Conservation (phyloP, 1,140 invertebrate genomes). For the Leucophenga varia region DNA sequence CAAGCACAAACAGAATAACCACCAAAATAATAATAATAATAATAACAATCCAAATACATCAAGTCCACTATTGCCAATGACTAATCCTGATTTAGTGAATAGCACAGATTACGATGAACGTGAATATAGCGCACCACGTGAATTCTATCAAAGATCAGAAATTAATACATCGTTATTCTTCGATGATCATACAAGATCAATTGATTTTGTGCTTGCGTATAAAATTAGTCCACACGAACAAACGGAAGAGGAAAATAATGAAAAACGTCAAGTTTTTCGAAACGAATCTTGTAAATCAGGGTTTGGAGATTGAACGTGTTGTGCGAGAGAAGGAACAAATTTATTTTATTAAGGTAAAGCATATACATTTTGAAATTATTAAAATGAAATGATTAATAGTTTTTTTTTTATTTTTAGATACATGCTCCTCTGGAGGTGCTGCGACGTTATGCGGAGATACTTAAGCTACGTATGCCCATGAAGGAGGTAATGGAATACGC, state of each 20-base stretch:
- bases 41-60: neutral
- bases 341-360: conserved; percentile 68
- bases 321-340: conserved; percentile 63
- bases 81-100: conserved; percentile 14
- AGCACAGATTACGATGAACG: conserved; percentile 34
- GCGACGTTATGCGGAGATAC: conserved; percentile 86
- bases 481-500: conserved; percentile 70
- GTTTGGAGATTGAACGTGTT: conserved; percentile 68
- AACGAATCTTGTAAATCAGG: conserved; percentile 67
- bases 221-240: conserved; percentile 60
- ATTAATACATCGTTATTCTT: conserved; percentile 65
- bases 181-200: conserved; percentile 66
- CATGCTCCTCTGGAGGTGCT: conserved; percentile 86
- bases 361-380: too few relatives aligned
- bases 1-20: conserved; percentile 1
- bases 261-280: conserved; percentile 65
- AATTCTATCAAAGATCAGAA: conserved; percentile 34
- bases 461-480: conserved; percentile 94
- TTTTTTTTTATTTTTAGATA: conserved; percentile 61
- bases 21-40: conserved; percentile 1
- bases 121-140: conserved; percentile 38
- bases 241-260: conserved; percentile 48
- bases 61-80: conserved; percentile 43
- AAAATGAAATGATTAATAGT: neutral
- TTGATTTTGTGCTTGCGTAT: conserved; percentile 80